These are phyloP conservation scores for Cheilosia urbana DNA, from an alignment of 2,888 invertebrate genomes.

Conservation along the genomic window DNA sequence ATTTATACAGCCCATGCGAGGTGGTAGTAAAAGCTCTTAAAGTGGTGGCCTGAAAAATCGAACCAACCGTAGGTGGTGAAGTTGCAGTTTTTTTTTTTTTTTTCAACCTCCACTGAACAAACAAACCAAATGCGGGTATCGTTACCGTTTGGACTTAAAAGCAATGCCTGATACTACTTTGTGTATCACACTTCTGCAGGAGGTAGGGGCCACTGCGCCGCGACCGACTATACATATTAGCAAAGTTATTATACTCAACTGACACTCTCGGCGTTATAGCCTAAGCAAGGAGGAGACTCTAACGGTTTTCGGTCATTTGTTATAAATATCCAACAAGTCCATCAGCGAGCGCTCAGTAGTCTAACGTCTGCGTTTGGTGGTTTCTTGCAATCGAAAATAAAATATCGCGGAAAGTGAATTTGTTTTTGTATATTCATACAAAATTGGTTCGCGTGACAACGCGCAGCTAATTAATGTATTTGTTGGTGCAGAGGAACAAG, in stretches of 20 bases:
- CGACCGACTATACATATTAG: too few species aligned
- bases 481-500: conserved; percentile 46
- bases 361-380: conserved; percentile 46
- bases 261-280: conserved; percentile 9
- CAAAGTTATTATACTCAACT: background rate
- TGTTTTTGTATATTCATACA: conserved; percentile 2
- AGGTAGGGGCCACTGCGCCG: conserved; percentile 53
- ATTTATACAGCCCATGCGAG: conserved; percentile 24
- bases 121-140: conserved; percentile 14
- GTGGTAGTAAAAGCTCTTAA: conserved; percentile 54
- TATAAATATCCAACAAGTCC: conserved; percentile 82
- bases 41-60: conserved; percentile 43
- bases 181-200: conserved; percentile 48
- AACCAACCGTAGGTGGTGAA: conserved; percentile 41
- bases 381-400: conserved; percentile 15
- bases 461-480: conserved; percentile 28
- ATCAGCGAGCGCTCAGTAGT: conserved; percentile 78
- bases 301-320: conserved; percentile 76
- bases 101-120: background rate
- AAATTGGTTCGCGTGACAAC: conserved; percentile 35
- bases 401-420: conserved; percentile 58
- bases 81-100: conserved; percentile 38
- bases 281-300: conserved; percentile 56
- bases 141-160: conserved; percentile 58
- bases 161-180: conserved; percentile 53